phyloP scores from a whole-genome alignment of 2,797 vertebrate species.

The Cuniculus paca region DNA sequence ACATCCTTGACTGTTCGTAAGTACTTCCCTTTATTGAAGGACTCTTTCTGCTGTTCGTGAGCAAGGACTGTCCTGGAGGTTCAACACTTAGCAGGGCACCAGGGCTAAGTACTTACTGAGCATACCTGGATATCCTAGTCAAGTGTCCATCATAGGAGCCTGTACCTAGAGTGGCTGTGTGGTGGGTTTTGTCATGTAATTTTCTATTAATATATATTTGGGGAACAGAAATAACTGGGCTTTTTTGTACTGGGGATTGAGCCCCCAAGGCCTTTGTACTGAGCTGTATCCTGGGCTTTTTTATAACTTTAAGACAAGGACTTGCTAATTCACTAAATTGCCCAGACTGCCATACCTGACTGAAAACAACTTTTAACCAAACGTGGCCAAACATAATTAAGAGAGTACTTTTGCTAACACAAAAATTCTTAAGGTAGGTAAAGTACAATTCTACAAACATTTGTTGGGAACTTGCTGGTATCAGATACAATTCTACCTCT shows the following conservation, averaged over 20 bases:
- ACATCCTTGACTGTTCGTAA: background rate
- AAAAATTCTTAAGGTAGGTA: background rate
- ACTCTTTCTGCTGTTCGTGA: background rate
- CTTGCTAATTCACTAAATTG: background rate
- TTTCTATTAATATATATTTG: slow-evolving; percentile 40
- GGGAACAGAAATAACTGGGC: slow-evolving; percentile 9
- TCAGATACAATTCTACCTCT: background rate
- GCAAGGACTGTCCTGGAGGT: background rate
- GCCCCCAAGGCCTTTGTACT: background rate
- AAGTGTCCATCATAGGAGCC: background rate
- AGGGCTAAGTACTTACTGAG: background rate
- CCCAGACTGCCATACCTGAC: background rate
- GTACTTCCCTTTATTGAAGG: background rate
- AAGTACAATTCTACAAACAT: slow-evolving; percentile 5
- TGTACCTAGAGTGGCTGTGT: background rate
- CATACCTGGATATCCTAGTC: background rate
- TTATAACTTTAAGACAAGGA: background rate
- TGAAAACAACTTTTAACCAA: slow-evolving; percentile 9
- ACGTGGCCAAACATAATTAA: slow-evolving; percentile 35
- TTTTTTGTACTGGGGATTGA: background rate
- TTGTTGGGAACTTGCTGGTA: background rate
- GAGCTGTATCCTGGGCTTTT: background rate
- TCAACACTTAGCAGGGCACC: background rate
- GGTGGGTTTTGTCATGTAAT: background rate
- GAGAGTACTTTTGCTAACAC: slow-evolving; percentile 33